Evolutionary conservation across 2,888 invertebrate genomes (phyloP).

Genomic region (Agrochola lota): DNA sequence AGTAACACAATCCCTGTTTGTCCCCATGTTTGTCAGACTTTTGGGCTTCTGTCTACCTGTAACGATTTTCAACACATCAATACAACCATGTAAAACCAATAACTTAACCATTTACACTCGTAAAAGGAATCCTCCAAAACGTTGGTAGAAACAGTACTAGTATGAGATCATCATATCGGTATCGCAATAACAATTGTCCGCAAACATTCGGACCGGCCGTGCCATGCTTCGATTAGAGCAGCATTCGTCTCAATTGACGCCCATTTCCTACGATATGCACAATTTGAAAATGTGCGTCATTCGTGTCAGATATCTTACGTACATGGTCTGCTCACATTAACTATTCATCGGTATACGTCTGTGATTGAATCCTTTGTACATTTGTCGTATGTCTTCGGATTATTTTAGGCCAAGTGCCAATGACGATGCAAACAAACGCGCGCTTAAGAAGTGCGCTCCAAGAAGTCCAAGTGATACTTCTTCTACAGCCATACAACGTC

Average conservation of each 20-base stretch:
- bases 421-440: neutral
- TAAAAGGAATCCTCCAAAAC: conserved; percentile 16
- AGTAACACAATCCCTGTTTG: neutral
- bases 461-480: neutral
- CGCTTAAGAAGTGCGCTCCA: neutral
- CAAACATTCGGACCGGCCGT: conserved; percentile 75
- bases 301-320: conserved; percentile 29
- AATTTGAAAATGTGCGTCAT: conserved; percentile 62
- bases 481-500: neutral
- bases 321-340: conserved; percentile 44
- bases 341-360: conserved; percentile 31
- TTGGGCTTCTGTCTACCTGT: neutral
- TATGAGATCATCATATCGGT: conserved; percentile 74
- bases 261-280: conserved; percentile 68
- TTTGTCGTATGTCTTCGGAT: neutral
- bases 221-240: conserved; percentile 79
- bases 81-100: neutral
- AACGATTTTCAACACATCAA: neutral
- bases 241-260: conserved; percentile 78
- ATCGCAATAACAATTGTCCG: conserved; percentile 69
- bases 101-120: conserved; percentile 17
- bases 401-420: conserved; percentile 5
- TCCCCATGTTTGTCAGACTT: neutral
- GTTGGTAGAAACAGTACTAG: conserved; percentile 21
- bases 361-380: conserved; percentile 35